A percentile compares a stretch with the other conserved stretches of the same genome.
Conservation (phyloP, 2,797 vertebrate genomes). For the Sebastes elongatus region DNA sequence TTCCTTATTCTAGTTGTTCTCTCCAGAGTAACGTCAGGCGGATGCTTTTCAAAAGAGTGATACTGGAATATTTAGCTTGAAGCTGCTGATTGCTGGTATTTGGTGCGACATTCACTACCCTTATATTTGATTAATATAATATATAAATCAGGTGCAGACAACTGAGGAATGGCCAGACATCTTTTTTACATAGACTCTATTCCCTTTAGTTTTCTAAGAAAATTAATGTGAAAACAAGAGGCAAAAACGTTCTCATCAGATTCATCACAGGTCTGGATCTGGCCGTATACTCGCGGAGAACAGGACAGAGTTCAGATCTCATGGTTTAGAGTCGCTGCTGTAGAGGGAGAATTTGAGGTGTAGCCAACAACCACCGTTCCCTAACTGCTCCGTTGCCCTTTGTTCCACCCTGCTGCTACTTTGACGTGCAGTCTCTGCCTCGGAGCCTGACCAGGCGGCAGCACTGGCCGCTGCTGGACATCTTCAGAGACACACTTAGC, state of each 20-base stretch:
- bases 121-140: not conserved
- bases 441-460: conserved; percentile 74
- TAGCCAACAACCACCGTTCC: not conserved
- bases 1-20: not conserved
- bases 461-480: conserved; percentile 86
- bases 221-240: not conserved
- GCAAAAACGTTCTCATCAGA: not conserved
- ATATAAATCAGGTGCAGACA: not conserved
- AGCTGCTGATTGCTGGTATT: not conserved
- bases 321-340: not conserved
- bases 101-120: not conserved
- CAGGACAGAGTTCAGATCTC: not conserved
- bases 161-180: not conserved
- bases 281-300: not conserved
- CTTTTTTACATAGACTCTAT: not conserved
- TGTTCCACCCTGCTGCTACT: conserved; percentile 26
- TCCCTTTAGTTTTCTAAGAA: not conserved
- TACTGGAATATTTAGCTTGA: not conserved
- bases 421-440: conserved; percentile 69
- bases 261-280: not conserved
- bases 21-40: not conserved
- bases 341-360: not conserved
- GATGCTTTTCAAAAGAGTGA: not conserved
- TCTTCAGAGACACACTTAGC: conserved; percentile 86
- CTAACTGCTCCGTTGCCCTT: conserved; percentile 22